A percentile compares a stretch with the other conserved stretches of the same genome.
Evolutionary conservation across 2,797 vertebrate species (phyloP).

Genomic region (Tadarida brasiliensis): DNA sequence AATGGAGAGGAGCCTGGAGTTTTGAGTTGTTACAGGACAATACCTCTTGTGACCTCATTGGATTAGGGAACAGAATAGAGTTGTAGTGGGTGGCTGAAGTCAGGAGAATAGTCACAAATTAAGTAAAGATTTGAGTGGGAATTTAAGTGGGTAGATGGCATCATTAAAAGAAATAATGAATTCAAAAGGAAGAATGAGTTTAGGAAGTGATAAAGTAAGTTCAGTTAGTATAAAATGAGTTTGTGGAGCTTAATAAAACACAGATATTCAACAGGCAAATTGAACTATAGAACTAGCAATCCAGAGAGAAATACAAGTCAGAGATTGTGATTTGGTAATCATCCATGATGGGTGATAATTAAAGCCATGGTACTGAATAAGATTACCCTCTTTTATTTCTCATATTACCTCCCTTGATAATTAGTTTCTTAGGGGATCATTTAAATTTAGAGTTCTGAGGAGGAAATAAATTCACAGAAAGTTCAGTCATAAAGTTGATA

Average conservation of each 20-base stretch:
- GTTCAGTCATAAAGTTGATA: not conserved
- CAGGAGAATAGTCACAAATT: conserved; percentile 1
- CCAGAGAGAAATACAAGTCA: not conserved
- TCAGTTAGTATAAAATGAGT: not conserved
- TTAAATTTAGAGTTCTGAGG: not conserved
- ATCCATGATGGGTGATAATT: not conserved
- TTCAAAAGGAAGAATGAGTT: conserved; percentile 24
- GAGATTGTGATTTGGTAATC: not conserved
- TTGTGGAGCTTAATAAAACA: not conserved
- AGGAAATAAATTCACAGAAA: not conserved
- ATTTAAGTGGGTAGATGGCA: conserved; percentile 51
- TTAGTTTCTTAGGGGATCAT: not conserved
- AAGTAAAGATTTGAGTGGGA: not conserved
- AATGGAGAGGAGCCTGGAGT: not conserved
- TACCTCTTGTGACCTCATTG: not conserved
- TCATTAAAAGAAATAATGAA: conserved; percentile 14
- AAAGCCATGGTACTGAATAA: not conserved
- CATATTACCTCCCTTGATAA: not conserved
- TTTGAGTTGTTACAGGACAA: not conserved
- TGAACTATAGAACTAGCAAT: not conserved
- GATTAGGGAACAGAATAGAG: not conserved
- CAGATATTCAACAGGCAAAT: not conserved
- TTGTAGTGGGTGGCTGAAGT: not conserved
- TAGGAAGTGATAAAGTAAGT: not conserved
- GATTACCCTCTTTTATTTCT: not conserved